These are phyloP conservation scores for Lineus longissimus DNA, from an alignment of 1,140 invertebrate species.

Conservation along the genomic window DNA sequence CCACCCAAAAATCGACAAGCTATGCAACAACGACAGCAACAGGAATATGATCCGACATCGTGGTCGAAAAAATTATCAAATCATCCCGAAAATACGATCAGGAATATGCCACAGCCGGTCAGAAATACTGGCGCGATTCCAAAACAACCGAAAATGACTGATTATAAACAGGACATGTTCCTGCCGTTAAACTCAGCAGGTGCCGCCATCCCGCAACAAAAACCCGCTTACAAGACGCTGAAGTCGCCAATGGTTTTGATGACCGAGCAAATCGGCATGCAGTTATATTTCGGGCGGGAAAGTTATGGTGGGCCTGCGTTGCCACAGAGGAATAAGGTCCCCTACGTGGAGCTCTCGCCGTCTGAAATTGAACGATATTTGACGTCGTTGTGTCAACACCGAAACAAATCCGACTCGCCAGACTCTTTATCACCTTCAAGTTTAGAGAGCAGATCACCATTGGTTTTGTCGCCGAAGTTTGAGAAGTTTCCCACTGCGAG, in stretches of 20 bases:
- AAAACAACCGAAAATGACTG: not conserved
- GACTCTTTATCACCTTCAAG: not conserved
- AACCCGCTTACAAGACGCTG: not conserved
- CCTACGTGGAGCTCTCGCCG: not conserved
- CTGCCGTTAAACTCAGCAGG: not conserved
- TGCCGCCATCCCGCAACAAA: not conserved
- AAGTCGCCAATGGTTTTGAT: not conserved
- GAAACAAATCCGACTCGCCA: not conserved
- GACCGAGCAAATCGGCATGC: not conserved
- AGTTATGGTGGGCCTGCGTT: not conserved
- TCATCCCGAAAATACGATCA: not conserved
- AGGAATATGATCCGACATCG: not conserved
- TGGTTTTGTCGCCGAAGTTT: not conserved
- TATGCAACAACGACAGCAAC: not conserved
- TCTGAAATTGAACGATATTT: slow-evolving; percentile 2
- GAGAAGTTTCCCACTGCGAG: no score
- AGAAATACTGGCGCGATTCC: not conserved
- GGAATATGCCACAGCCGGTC: not conserved
- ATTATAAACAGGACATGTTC: not conserved
- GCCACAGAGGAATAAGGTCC: not conserved
- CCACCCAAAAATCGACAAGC: not conserved
- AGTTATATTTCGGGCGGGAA: slow-evolving; percentile 1
- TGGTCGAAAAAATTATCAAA: no score
- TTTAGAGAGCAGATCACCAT: not conserved
- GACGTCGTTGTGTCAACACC: not conserved